Conservation (phyloP, 2,888 invertebrate genomes). For the Lithosia quadra region DNA sequence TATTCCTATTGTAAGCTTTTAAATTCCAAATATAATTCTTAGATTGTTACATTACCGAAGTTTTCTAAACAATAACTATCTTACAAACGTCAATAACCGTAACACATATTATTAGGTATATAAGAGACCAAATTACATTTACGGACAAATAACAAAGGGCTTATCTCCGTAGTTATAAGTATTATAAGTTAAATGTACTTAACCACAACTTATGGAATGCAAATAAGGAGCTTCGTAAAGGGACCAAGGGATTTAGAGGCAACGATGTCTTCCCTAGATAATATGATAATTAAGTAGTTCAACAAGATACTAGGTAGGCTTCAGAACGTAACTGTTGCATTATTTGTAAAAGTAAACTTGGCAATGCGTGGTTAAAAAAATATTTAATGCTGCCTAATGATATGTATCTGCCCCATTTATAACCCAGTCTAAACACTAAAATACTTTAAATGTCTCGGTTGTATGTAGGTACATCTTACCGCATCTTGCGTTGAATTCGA, state of each 20-base stretch:
- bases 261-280: constrained; percentile 51
- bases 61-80: background rate
- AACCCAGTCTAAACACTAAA: no score
- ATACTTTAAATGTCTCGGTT: no score
- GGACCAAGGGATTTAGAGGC: constrained; percentile 51
- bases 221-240: constrained; percentile 60
- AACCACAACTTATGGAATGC: constrained; percentile 72
- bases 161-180: constrained; percentile 65
- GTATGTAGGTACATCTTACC: no score
- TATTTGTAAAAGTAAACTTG: no score
- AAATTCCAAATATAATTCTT: background rate
- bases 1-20: background rate
- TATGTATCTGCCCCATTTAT: no score
- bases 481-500: no score
- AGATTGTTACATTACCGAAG: background rate
- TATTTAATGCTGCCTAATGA: no score
- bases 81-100: background rate
- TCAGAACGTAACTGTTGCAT: no score
- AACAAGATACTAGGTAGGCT: background rate
- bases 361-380: no score
- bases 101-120: no score
- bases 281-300: constrained; percentile 55
- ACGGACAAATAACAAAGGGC: constrained; percentile 66
- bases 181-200: constrained; percentile 72
- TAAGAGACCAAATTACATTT: background rate